Percentiles rank a stretch among this genome's conserved stretches.
These are phyloP conservation scores for Trichosurus vulpecula DNA, from an alignment of 2,797 vertebrate genomes.

Conservation along the genomic window DNA sequence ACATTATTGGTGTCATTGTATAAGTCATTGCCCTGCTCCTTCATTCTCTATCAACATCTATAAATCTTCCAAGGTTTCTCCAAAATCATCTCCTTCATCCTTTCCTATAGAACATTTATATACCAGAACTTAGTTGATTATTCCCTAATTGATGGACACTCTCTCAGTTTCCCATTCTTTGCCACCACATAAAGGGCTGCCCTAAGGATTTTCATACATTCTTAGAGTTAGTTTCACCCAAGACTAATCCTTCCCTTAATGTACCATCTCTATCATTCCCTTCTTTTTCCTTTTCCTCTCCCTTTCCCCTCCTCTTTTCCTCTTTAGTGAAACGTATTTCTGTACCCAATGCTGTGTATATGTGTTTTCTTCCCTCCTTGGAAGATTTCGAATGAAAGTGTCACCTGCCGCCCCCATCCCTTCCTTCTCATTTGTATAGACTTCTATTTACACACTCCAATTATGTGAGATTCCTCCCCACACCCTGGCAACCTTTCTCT, in stretches of 20 bases:
- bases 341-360: background rate
- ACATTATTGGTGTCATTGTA: background rate
- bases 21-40: background rate
- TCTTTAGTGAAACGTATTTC: background rate
- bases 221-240: background rate
- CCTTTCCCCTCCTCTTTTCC: background rate
- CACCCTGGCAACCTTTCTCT: background rate
- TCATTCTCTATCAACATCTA: background rate
- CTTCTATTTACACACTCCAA: background rate
- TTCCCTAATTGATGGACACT: background rate
- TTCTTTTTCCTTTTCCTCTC: background rate
- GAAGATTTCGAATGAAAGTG: background rate
- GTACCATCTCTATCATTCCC: background rate
- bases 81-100: background rate
- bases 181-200: background rate
- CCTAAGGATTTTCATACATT: background rate
- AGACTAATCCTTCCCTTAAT: background rate
- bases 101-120: background rate
- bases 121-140: background rate
- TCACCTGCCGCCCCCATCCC: background rate
- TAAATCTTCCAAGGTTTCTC: background rate
- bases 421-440: background rate
- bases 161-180: background rate
- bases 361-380: background rate
- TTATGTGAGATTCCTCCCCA: background rate